phyloP scores from a whole-genome alignment of 2,797 vertebrate species.

The Microctenopoma stevenorrisi region DNA sequence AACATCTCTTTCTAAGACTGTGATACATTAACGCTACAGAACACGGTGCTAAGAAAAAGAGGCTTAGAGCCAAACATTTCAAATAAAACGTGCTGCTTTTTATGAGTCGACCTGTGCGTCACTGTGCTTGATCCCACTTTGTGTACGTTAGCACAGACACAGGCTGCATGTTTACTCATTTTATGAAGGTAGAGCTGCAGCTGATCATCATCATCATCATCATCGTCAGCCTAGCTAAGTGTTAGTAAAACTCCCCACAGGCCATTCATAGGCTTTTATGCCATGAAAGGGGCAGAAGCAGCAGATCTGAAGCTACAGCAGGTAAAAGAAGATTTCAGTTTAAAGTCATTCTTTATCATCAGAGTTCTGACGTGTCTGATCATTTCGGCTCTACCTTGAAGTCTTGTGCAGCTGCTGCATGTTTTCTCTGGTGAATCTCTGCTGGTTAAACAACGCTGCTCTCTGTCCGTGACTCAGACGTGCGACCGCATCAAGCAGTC shows the following conservation, averaged over 20 bases:
- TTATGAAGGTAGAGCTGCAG: conserved; percentile 18
- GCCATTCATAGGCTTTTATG: no score
- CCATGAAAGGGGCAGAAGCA: background rate
- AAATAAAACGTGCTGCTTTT: no score
- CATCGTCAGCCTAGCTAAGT: no score
- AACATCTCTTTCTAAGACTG: no score
- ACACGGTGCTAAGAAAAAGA: no score
- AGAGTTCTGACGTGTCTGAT: background rate
- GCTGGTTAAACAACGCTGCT: background rate
- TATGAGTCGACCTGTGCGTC: conserved; percentile 39
- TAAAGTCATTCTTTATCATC: background rate
- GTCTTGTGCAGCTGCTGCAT: conserved; percentile 1
- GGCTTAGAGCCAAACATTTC: no score
- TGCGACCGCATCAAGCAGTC: conserved; percentile 95
- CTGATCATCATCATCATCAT: background rate
- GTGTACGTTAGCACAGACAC: background rate
- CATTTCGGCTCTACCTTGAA: conserved; percentile 36
- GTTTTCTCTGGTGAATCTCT: no score
- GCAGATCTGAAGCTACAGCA: no score
- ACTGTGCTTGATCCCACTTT: background rate
- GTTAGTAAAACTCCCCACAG: no score
- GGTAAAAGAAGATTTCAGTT: background rate
- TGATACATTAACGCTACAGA: no score
- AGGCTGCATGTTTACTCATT: conserved; percentile 1
- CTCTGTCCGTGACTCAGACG: conserved; percentile 43